A percentile compares a stretch with the other conserved stretches of the same genome.
phyloP scores from a whole-genome alignment of 2,888 invertebrate species.

The Lepidonotus clava region DNA sequence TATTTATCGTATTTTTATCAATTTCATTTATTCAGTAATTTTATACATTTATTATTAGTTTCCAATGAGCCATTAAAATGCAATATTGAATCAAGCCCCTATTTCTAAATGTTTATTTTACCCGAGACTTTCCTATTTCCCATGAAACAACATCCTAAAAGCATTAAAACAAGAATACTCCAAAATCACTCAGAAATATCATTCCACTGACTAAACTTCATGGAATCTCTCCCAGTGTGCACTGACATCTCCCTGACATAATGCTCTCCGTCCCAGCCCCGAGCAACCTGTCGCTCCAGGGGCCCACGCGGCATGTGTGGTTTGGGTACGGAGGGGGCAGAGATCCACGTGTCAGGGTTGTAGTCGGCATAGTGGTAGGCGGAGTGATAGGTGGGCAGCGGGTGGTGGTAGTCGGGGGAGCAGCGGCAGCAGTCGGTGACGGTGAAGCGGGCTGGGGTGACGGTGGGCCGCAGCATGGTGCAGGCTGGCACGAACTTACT shows the following conservation, averaged over 20 bases:
- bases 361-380: background rate
- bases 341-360: conserved; percentile 71
- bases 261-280: conserved; percentile 75
- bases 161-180: no score
- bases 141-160: no score
- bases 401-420: conserved; percentile 63
- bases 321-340: conserved; percentile 75
- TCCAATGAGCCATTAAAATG: no score
- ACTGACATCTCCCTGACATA: conserved; percentile 76
- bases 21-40: no score
- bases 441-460: conserved; percentile 55
- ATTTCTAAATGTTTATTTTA: no score
- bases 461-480: conserved; percentile 69
- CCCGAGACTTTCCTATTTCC: no score
- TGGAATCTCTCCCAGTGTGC: conserved; percentile 73
- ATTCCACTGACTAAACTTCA: conserved; percentile 76
- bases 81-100: no score
- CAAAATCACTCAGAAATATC: conserved; percentile 69
- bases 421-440: conserved; percentile 69
- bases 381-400: conserved; percentile 52
- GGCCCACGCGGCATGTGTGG: conserved; percentile 78
- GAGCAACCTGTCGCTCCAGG: conserved; percentile 69
- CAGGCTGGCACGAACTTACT: conserved; percentile 74
- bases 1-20: no score
- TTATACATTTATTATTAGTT: no score